Base-by-base conservation (phyloP, 2,888 invertebrate species). In the Pocota personata region DNA sequence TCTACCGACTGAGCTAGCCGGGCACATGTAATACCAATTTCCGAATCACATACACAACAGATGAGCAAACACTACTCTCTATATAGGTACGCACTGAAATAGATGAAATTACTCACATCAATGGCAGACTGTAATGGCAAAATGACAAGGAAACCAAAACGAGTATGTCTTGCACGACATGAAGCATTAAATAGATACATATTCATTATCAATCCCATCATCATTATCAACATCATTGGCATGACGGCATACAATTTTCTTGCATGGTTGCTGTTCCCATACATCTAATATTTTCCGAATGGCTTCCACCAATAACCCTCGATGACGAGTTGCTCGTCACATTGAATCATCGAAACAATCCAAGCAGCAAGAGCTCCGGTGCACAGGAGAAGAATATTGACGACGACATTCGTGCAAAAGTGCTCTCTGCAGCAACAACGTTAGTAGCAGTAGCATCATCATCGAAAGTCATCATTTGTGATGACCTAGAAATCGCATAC, bases 1-100 rank as follows among this genome's bases (percentile, higher is more conserved):
- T 93, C 93, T 93, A 93, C 93, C 93, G 93, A 94, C 93, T 93
- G 93, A 93, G 93, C 93, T 93, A 93, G 93, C 93, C 93, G 93
- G 93, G 93, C 93, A 69, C 24, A 37, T 37, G 35, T 24, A 3
- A 35, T 3, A 14, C 5, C 1, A 10, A 5, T 35, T 35, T n/a
- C 8, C n/a, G n/a, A 58, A 37, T 7, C n/a, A 40, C n/a, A n/a
- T 40, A 7, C 58, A 58, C 19, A 40, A 40, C 37, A 24, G n/a
- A 24, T 40, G 21, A 24, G n/a, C 24, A 21, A 21, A 8, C 3
- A 21, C 0, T 19, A 12, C 7, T 10, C 10, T 14, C 27, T 14
- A 16, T 8, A 32, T 10, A 32, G 19, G 27, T 2, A 37, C 10
- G 57, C 32, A 10, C 21, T 2, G 19, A 30, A 14, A 10, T 24